phyloP scores from a whole-genome alignment of 2,797 vertebrate genomes.

The Scolopax rusticola region DNA sequence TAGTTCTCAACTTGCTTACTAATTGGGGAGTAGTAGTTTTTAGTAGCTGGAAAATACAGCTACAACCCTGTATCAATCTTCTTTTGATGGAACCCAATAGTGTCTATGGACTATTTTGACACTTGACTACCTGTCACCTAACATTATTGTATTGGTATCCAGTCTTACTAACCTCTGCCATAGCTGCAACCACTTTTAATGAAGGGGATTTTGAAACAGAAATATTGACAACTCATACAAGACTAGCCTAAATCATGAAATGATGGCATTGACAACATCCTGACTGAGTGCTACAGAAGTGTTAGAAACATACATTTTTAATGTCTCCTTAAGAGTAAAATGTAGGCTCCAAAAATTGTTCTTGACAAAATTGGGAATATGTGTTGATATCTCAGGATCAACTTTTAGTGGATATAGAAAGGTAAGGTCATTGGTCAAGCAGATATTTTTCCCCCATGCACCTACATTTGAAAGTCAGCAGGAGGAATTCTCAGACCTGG shows the following conservation, averaged over 20 bases:
- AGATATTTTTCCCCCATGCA: conserved; percentile 30
- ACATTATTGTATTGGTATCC: conserved; percentile 13
- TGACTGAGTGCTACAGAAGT: conserved; percentile 34
- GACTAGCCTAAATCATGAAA: conserved; percentile 26
- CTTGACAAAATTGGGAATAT: conserved; percentile 68
- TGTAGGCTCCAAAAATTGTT: conserved; percentile 55
- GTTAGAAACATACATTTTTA: conserved; percentile 65
- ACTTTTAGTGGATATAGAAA: conserved; percentile 54
- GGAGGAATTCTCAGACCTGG: conserved; percentile 28
- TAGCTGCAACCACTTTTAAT: conserved; percentile 25
- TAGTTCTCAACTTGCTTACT: conserved; percentile 6
- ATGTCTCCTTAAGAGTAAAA: conserved; percentile 59
- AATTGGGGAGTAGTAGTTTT: neutral
- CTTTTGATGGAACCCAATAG: conserved; percentile 17
- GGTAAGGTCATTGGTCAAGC: conserved; percentile 52
- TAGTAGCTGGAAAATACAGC: conserved; percentile 10
- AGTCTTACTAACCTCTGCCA: conserved; percentile 15
- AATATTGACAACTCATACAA: conserved; percentile 61
- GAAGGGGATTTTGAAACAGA: conserved; percentile 61
- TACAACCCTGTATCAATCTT: neutral
- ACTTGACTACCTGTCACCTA: conserved; percentile 43
- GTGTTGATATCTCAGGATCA: conserved; percentile 53
- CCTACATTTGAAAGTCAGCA: conserved; percentile 52
- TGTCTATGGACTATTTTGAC: conserved; percentile 18
- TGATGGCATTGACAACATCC: conserved; percentile 61